Evolutionary conservation across 2,888 invertebrate species (phyloP), one percentile per base, ranked within the genome.

Genomic region (Drosophila mercatorum): DNA sequence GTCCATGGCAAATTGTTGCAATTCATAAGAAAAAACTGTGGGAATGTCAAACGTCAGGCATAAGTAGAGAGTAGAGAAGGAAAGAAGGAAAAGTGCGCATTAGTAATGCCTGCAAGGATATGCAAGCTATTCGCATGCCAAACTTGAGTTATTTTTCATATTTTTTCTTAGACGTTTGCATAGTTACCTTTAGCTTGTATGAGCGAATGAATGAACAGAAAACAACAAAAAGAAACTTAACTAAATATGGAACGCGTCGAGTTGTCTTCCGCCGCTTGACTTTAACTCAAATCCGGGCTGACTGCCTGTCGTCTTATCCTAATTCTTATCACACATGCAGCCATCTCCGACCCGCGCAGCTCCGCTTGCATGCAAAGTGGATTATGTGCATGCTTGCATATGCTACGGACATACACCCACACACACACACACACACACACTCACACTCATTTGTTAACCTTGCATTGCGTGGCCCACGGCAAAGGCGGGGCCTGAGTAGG

Each of bases 361-460:
- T 66, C 36, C 52, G 8, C 36, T 22, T 72, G 89, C 89, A 83
- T 83, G 89, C 89, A 86, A 88, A 83, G 83, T 80, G 89, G 89
- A 86, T 83, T 88, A 86, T 83, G 68, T 69, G 78, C 80, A 76
- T 68, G 80, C 80, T 60, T 43, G 60, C 64, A 81, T 65, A 80
- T 81, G 67, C 72, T 47, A 36, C 38, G 55, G 47, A 73, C 53
- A 57, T 40, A 26, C 49, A 51, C 2, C 26, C 44, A 28, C n/a
- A 12, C 12, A 28, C 46, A 53, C 3, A 34, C 41, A 22, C n/a
- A 12, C 12, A 28, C 52, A 53, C 3, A 34, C 41, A 22, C 22
- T 7, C 11, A 17, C 22, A 22, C 22, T 7, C 11, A 17, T 2
- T 22, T 2, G 22, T 22, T 76, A 76, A 65, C 62, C 64, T 71